These are phyloP conservation scores for Macquaria australasica DNA, from an alignment of 2,113 vertebrate genomes.

Conservation along the genomic window DNA sequence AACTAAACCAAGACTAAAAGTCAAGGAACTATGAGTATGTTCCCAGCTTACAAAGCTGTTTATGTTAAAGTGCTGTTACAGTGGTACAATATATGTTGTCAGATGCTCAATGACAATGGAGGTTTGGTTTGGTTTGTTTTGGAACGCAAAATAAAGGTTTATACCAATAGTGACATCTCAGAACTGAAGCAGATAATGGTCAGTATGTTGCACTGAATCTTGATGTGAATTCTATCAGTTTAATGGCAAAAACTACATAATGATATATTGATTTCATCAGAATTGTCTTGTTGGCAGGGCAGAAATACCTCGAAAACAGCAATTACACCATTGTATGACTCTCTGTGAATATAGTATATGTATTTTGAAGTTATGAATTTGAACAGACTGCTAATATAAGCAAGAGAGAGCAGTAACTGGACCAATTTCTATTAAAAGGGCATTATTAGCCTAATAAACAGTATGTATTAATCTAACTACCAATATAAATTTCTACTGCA, in stretches of 20 bases:
- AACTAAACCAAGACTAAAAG: slow-evolving; percentile 8
- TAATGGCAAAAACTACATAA: neutral
- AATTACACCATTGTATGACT: neutral
- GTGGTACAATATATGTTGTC: neutral
- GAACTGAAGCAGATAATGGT: neutral
- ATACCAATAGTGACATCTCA: neutral
- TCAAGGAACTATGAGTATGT: neutral
- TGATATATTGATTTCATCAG: neutral
- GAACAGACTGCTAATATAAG: neutral
- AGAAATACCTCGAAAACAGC: neutral
- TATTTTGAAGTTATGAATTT: neutral
- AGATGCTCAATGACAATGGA: neutral
- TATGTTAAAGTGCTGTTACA: neutral
- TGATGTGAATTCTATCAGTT: neutral
- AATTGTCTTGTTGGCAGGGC: neutral
- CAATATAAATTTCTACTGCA: neutral
- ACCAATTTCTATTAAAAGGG: neutral
- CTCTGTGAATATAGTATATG: neutral
- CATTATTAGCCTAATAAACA: neutral
- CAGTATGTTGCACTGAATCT: neutral
- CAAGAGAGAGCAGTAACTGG: neutral
- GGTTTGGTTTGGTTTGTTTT: neutral
- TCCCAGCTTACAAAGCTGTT: neutral
- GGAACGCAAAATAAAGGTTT: neutral
- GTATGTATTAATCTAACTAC: neutral